Base-by-base conservation (phyloP, 2,888 invertebrate genomes). In the Chrysolina haemoptera region DNA sequence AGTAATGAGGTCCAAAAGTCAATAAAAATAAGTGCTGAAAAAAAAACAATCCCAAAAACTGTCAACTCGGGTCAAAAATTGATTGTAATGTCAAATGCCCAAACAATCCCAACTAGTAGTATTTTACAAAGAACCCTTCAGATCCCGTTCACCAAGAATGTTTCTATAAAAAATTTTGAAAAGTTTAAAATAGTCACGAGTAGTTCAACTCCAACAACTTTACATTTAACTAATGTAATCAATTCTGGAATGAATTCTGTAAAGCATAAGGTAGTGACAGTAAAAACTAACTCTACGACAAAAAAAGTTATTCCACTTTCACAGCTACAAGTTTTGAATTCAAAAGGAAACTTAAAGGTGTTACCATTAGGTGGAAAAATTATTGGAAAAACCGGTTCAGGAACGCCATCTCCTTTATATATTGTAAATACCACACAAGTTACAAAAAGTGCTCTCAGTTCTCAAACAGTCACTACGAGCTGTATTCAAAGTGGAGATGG, bases 111-210 rank as follows among this genome's bases (percentile, higher is more conserved):
- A n/a, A 83, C 85, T 0, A 85, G 83, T 68, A 88, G 86, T 79
- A 87, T 88, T 76, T 80, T 88, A 62, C 87, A 88, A 78, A 85
- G 86, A 69, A 87, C 87, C 1, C 78, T 88, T 41, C 85, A 87
- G 20, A 86, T 87, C 68, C 87, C 88, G 1, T 85, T 86, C 68
- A 85, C 87, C 62, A 88, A 87, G 77, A 88, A 87, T 76, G 82
- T 88, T 65, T 85, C 87, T 0, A 85, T 87, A 73, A 87, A 87
- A 78, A 87, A 86, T 78, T 84, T 88, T 40, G 88, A 88, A 71
- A 88, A 88, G 78, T 87, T 88, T 76, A 87, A 88, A 84, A 87
- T 88, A 53, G 85, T 88, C 6, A 83, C 86, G 1, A 84, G 82
- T 27, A 81, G 75, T 73, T 75, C 79, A 53, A 77, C 78, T 55